Conservation (phyloP, 2,888 invertebrate species). For the Podabrus alpinus region DNA sequence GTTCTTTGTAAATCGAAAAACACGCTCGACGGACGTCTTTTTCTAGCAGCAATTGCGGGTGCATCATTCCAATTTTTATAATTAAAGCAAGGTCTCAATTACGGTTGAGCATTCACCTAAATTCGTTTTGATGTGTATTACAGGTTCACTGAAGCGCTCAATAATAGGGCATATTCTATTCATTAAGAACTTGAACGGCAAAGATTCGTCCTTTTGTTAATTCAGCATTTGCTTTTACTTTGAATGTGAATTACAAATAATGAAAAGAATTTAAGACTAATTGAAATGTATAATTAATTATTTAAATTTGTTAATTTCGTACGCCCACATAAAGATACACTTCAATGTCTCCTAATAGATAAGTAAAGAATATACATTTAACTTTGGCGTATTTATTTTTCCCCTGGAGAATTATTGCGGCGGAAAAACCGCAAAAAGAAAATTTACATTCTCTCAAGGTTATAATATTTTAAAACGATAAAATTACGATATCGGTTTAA, state of each 20-base stretch:
- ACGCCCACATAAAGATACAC: neutral
- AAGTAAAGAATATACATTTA: neutral
- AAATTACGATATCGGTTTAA: neutral
- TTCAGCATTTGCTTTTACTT: neutral
- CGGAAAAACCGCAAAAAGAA: neutral
- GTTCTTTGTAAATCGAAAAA: too few relatives aligned
- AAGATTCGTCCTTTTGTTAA: slow-evolving; percentile 10
- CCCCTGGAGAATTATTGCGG: neutral
- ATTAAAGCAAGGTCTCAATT: slow-evolving; percentile 11
- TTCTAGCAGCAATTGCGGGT: neutral
- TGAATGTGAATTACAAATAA: neutral
- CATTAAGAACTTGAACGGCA: neutral
- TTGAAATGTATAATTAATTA: slow-evolving; percentile 2
- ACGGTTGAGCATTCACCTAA: slow-evolving; percentile 1
- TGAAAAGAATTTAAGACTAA: neutral
- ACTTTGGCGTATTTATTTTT: neutral
- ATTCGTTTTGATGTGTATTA: slow-evolving; percentile 9
- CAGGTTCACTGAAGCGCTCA: slow-evolving; percentile 9
- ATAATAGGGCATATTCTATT: slow-evolving; percentile 12
- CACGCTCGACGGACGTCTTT: too few relatives aligned
- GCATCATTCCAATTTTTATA: slow-evolving; percentile 7
- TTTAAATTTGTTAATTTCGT: slow-evolving; percentile 4
- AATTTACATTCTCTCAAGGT: neutral
- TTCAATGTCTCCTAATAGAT: neutral
- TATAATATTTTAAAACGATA: neutral